Evolutionary conservation across 2,113 vertebrate species (phyloP).

Genomic region (Malurus alboscapulatus): DNA sequence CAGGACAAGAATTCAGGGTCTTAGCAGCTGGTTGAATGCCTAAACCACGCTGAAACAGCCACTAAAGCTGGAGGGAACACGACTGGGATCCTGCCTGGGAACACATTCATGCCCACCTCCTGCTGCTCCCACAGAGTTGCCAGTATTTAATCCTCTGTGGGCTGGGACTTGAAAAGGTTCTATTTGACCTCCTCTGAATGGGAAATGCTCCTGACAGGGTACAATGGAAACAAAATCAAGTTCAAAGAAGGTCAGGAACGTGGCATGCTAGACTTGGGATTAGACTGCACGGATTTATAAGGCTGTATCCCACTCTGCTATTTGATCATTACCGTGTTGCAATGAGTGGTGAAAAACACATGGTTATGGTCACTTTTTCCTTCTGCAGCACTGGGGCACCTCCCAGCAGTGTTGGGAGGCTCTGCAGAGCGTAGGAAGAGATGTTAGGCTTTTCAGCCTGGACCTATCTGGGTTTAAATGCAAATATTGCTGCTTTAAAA

Average conservation of each 20-base stretch:
- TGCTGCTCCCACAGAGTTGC: neutral
- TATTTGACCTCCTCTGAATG: neutral
- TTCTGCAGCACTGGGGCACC: neutral
- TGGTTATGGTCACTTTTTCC: neutral
- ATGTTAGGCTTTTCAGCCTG: neutral
- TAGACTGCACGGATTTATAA: neutral
- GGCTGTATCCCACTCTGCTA: neutral
- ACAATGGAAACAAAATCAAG: neutral
- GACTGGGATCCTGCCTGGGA: neutral
- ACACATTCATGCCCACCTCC: neutral
- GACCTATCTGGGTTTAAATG: neutral
- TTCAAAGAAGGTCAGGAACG: slow-evolving; percentile 26
- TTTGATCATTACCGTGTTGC: neutral
- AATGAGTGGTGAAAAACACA: neutral
- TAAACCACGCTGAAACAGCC: neutral
- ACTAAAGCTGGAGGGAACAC: neutral
- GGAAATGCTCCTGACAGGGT: neutral
- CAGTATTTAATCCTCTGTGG: neutral
- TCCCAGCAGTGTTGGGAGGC: neutral
- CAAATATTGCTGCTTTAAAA: neutral
- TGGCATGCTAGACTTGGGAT: neutral
- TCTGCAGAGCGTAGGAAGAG: neutral
- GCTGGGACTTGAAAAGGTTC: neutral
- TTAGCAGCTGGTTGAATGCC: neutral
- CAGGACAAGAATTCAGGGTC: neutral